A percentile compares a stretch with the other conserved stretches of the same genome.
These are phyloP conservation scores for Cheirogaleus medius DNA, from an alignment of 2,113 vertebrate genomes.

Conservation along the genomic window DNA sequence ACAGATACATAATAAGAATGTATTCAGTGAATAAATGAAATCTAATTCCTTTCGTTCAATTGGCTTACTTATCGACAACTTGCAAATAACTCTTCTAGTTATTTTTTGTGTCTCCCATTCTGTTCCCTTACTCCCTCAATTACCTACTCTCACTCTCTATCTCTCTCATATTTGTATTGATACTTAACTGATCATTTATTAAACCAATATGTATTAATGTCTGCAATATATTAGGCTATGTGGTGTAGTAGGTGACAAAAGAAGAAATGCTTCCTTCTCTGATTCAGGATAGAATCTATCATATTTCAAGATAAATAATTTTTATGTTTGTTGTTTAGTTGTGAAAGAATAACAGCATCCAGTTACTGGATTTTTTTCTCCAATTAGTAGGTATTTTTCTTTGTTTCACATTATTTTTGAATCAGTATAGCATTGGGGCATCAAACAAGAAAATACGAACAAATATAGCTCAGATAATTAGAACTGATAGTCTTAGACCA, in stretches of 20 bases:
- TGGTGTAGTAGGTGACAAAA: background rate
- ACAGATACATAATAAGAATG: background rate
- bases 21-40: background rate
- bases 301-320: background rate
- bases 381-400: background rate
- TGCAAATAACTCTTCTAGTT: background rate
- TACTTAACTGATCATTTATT: background rate
- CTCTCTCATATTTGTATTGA: background rate
- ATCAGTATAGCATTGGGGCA: background rate
- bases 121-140: background rate
- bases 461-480: background rate
- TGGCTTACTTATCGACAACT: background rate
- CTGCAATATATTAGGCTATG: background rate
- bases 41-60: background rate
- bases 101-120: background rate
- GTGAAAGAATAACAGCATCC: background rate
- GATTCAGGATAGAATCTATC: background rate
- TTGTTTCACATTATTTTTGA: background rate
- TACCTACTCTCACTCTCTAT: background rate
- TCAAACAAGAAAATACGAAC: background rate
- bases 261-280: background rate
- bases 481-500: background rate
- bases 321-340: background rate
- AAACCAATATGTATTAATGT: background rate
- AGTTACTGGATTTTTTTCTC: background rate